phyloP scores from a whole-genome alignment of 1,140 invertebrate species.

The Parapsyche elsis region DNA sequence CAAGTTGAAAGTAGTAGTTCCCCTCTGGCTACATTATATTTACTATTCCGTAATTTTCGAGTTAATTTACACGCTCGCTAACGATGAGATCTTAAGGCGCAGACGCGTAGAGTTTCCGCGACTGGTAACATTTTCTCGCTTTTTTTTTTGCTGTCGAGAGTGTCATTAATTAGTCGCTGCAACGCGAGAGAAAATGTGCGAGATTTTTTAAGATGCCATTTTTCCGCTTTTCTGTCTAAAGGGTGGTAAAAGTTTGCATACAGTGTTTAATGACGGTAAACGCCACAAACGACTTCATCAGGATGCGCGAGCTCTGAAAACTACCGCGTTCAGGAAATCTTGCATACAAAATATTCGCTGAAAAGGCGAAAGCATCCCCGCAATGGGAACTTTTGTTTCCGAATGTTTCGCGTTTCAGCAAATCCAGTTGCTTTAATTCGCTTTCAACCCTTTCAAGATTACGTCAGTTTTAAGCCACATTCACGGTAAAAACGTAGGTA shows the following conservation, averaged over 20 bases:
- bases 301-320: conserved; percentile 1
- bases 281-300: background rate
- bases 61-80: background rate
- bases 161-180: conserved; percentile 36
- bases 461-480: no score
- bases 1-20: no score
- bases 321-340: background rate
- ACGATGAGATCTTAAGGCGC: background rate
- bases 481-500: no score
- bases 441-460: no score
- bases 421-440: no score
- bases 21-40: no score
- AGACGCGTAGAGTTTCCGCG: conserved; percentile 1
- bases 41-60: no score
- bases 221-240: background rate
- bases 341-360: conserved; percentile 20
- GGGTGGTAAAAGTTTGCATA: conserved; percentile 19
- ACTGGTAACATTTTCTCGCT: background rate
- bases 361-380: conserved; percentile 3
- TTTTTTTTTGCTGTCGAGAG: conserved; percentile 12
- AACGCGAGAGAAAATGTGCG: background rate
- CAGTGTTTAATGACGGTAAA: conserved; percentile 34
- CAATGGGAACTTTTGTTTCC: background rate
- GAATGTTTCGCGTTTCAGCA: background rate
- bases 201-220: conserved; percentile 13